phyloP scores from a whole-genome alignment of 2,797 vertebrate species.

The Chloroceryle inda region DNA sequence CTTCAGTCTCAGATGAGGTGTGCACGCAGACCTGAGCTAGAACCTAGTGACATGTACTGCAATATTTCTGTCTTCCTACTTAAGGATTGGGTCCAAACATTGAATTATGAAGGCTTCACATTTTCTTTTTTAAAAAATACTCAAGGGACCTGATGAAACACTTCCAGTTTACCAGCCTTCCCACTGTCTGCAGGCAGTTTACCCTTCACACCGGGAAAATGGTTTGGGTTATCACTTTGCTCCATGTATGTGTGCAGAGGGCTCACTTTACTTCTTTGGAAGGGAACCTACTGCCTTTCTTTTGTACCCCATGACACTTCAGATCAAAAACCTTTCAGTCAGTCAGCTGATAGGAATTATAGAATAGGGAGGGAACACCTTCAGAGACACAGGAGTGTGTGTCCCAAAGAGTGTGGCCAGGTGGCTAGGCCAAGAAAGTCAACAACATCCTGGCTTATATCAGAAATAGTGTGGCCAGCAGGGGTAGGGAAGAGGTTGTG shows the following conservation, averaged over 20 bases:
- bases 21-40: background rate
- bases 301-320: background rate
- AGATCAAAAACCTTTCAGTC: background rate
- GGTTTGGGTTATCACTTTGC: background rate
- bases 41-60: background rate
- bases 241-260: background rate
- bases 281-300: background rate
- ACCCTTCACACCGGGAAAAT: background rate
- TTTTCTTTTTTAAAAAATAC: background rate
- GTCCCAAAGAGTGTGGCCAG: background rate
- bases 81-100: background rate
- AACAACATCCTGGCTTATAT: background rate
- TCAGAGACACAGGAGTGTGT: background rate
- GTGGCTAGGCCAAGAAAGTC: background rate
- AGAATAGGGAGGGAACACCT: background rate
- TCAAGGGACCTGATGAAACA: background rate
- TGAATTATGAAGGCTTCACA: background rate
- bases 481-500: background rate
- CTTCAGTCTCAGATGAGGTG: background rate
- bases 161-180: background rate
- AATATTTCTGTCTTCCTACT: background rate
- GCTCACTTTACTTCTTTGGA: background rate
- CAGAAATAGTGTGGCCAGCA: background rate
- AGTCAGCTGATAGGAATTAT: background rate
- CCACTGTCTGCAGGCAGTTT: background rate